Base-by-base conservation (phyloP, 37 sponge, comb jelly and placozoan species). In the Geodia barretti region DNA sequence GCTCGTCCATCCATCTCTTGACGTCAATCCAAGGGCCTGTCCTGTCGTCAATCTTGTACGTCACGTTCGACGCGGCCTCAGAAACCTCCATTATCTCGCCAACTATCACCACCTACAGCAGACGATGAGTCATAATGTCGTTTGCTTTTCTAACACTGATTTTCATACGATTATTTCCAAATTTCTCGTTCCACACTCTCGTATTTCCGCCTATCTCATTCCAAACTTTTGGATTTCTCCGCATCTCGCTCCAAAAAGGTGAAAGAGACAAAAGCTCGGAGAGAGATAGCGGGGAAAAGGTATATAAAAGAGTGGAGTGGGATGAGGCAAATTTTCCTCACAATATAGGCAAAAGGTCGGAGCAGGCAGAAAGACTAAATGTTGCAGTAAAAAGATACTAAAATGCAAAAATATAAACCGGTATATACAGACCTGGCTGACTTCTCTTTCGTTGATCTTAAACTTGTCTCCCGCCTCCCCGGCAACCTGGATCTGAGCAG, bases 21-120 rank as follows among this genome's bases (percentile, higher is more conserved):
- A 97, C 93, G 26, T 89, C 74, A 31, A 92, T 60, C 73, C 79
- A 88, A 14, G 96, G 88, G 41, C 90, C 95, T 23, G 95, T 95
- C 32, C 85, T 80, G 63, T 97, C 98, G 78, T 90, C 89, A 31
- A 97, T 72, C 67, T 86, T 88, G 65, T 97, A 97, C 3, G 63
- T 42, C 4, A 93, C 64, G 68, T 65, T 91, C 1, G 98, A 92
- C 9, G 82, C 72, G 0, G 84, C 42, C 47, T 92, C 93, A 59
- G 30, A 81, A 20, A 92, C 91, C 60, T 86, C 88, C 80, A 86
- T 79, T 35, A 97, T 78, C 54, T 85, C 87, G 28, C 98, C 98
- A 14, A 97, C 83, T 32, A 97, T 75, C 23, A 65, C 67, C 28
- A 97, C 81, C 95, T 97, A 33, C 17, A 47, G 42, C 11, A 74